Evolutionary conservation across 2,113 vertebrate genomes (phyloP).

Genomic region (Corythaeola cristata): DNA sequence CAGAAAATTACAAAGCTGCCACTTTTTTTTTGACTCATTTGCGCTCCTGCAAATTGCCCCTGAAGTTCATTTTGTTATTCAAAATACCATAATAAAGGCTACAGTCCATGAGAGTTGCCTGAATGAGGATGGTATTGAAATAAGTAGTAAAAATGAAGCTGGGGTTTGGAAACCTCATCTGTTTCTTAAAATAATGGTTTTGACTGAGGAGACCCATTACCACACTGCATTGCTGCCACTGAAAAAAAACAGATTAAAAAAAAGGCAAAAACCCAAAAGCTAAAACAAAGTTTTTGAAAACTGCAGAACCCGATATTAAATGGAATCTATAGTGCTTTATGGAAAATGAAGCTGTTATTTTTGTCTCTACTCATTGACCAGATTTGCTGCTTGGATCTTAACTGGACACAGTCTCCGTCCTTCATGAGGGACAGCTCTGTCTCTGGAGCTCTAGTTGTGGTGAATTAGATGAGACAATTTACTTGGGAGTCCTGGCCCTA

Average conservation of each 20-base stretch:
- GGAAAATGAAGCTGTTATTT: background rate
- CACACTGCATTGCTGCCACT: background rate
- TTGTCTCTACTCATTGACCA: background rate
- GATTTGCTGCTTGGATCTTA: background rate
- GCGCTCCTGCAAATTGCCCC: background rate
- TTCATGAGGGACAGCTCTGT: background rate
- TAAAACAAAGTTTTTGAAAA: background rate
- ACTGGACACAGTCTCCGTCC: background rate
- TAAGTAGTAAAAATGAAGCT: background rate
- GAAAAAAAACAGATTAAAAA: background rate
- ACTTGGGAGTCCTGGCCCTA: background rate
- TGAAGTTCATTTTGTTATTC: background rate
- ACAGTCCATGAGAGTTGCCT: background rate
- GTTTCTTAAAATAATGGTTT: background rate
- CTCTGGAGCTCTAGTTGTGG: background rate
- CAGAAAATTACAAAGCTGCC: background rate
- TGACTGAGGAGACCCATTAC: background rate
- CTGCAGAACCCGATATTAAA: background rate
- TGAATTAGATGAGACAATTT: background rate
- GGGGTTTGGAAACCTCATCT: background rate
- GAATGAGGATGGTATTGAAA: background rate
- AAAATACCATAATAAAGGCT: background rate
- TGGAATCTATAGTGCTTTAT: background rate
- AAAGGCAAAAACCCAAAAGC: background rate
- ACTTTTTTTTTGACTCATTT: background rate